Evolutionary conservation across 2,797 vertebrate species (phyloP), one percentile per base, ranked within the genome.

Genomic region (Crax fasciolata): DNA sequence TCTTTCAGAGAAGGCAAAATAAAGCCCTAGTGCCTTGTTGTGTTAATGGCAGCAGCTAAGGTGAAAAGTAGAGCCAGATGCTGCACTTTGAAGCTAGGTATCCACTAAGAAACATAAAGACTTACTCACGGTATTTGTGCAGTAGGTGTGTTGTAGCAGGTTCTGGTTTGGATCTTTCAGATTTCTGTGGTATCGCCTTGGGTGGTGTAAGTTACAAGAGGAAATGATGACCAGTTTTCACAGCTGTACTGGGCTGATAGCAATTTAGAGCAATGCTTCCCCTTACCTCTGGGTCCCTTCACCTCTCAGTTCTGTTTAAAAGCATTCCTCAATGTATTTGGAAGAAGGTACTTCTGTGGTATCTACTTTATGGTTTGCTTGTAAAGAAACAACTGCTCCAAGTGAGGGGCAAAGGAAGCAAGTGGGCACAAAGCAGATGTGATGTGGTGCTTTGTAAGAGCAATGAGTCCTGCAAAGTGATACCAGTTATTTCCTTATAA

Each of bases 151-250:
- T 51, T 85, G 44, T 5, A 84, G 46, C 13, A 54, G 20, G 54
- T 67, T 25, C 35, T 70, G 54, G 7, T 80, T 83, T 77, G 66
- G n/a, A 15, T 75, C n/a, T 75, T 35, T 58, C 48, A 41, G 12
- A 32, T 70, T 80, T 77, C 74, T 21, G 0, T 24, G 20, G 28
- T 6, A 1, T 73, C 0, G 3, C 13, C 11, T 30, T 70, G n/a
- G 39, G 32, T 76, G 39, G 28, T 19, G 25, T 8, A 49, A 14
- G 23, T 68, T 54, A 25, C 55, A 67, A 63, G 70, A 59, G n/a
- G 55, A 72, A 58, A 13, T 0, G 0, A 13, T 13, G 35, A 39
- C 16, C 23, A 14, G n/a, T 67, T 95, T 57, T 44, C n/a, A 24
- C 7, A 59, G 65, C 62, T 83, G 28, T 87, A 86, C 52, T 19